phyloP scores from a whole-genome alignment of 2,797 vertebrate species.

The Helarctos malayanus region DNA sequence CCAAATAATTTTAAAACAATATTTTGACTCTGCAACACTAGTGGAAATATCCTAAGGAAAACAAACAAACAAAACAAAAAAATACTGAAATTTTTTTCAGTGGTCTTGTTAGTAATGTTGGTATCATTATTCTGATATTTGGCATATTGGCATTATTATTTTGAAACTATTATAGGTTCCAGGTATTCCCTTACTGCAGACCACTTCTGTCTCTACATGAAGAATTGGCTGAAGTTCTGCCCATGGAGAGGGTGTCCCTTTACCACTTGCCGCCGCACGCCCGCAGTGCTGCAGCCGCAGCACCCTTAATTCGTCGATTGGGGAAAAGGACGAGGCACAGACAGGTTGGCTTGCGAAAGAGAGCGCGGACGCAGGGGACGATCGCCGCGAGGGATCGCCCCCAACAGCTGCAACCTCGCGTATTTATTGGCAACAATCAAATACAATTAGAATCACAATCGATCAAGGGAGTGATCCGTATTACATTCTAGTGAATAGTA shows the following conservation, averaged over 20 bases:
- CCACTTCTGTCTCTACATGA: background rate
- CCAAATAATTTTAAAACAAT: conserved; percentile 35
- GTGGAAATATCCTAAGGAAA: background rate
- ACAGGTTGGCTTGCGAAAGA: too few relatives aligned
- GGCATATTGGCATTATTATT: background rate
- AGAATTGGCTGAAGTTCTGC: background rate
- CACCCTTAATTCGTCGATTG: too few relatives aligned
- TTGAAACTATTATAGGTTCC: background rate
- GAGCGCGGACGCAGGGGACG: too few relatives aligned
- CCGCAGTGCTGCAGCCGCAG: too few relatives aligned
- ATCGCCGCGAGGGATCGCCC: too few relatives aligned
- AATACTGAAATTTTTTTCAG: background rate
- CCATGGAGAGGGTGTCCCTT: background rate
- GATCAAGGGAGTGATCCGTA: too few relatives aligned
- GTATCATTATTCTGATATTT: background rate
- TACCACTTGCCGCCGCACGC: background rate
- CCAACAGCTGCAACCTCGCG: too few relatives aligned
- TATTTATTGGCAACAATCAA: too few relatives aligned
- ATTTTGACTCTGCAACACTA: background rate
- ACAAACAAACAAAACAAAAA: background rate
- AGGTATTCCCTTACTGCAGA: background rate
- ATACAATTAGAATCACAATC: too few relatives aligned
- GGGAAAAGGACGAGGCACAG: too few relatives aligned
- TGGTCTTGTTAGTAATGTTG: background rate
- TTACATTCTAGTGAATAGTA: too few relatives aligned